Evolutionary conservation across 2,888 invertebrate species (phyloP), one percentile per base, ranked within the genome.

Genomic region (Pharmacophagus antenor): DNA sequence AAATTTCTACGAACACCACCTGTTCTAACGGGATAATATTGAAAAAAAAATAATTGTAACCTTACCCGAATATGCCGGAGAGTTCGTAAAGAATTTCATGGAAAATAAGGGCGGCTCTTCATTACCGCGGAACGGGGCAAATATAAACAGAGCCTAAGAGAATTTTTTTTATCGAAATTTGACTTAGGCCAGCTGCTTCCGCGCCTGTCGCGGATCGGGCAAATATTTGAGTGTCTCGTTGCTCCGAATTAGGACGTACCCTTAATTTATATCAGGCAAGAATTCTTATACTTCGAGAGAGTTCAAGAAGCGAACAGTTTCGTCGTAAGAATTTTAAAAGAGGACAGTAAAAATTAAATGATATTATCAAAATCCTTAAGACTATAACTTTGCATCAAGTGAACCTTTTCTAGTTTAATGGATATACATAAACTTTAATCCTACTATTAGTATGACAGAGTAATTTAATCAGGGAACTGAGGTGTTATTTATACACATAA

Each of bases 121-220:
- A 77, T 81, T 79, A 78, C 74, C 64, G 44, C 61, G 70, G 62
- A 70, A 65, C 67, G 67, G 75, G 75, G 72, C 68, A 70, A 74
- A 73, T 73, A 73, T 79, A 83, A 84, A 85, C 82, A 68, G 59
- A 61, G 64, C 56, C 58, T 77, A 69, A 58, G 69, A 77, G 78
- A 78, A 84, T 85, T 83, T 60, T 37, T 86, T 84, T 80, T 81
- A 82, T 84, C 82, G 82, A 83, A 83, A 80, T 83, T 84, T 82
- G 82, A 85, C 82, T 82, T 74, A 76, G 73, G 75, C 77, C 84
- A 84, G 82, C 84, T 85, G 84, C 68, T 79, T 82, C 82, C 77
- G 70, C 60, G 68, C 76, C 79, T 76, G 80, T 77, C 79, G 79
- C 70, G 71, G 67, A 70, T 71, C 67, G 71, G 71, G 70, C 81